Evolutionary conservation across 2,113 vertebrate species (phyloP).

Genomic region (Oryzias curvinotus): DNA sequence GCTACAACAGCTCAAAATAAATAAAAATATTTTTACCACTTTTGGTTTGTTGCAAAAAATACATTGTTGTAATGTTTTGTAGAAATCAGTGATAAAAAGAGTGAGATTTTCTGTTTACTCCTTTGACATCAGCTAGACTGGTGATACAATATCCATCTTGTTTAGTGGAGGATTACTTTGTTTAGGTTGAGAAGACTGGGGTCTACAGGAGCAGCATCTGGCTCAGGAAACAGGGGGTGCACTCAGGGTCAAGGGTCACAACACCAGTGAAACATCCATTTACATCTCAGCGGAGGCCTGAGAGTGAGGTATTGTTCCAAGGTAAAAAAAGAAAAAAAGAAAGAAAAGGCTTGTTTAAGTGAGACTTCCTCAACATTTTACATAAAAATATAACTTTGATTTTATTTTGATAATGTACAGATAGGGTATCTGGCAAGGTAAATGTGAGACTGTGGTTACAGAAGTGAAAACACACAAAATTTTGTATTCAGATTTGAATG

Average conservation of each 20-base stretch:
- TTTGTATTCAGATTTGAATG: background rate
- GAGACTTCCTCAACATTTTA: constrained; percentile 9
- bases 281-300: constrained; percentile 60
- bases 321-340: constrained; percentile 42
- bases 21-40: too few species aligned
- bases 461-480: background rate
- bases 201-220: constrained; percentile 76
- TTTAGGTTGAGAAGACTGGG: constrained; percentile 67
- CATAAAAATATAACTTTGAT: background rate
- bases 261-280: constrained; percentile 70
- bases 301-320: constrained; percentile 62
- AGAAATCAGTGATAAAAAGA: constrained; percentile 21
- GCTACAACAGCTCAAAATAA: too few species aligned
- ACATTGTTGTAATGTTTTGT: constrained; percentile 18
- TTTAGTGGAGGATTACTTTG: constrained; percentile 76
- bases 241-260: constrained; percentile 67
- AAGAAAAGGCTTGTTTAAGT: constrained; percentile 44
- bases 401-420: too few species aligned
- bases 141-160: constrained; percentile 77
- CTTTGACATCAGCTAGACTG: constrained; percentile 55
- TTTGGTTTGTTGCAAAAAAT: background rate
- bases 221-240: constrained; percentile 69
- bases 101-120: constrained; percentile 32
- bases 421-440: too few species aligned
- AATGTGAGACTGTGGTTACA: too few species aligned